Base-by-base conservation (phyloP, 2,113 vertebrate species). In the Electrona antarctica region DNA sequence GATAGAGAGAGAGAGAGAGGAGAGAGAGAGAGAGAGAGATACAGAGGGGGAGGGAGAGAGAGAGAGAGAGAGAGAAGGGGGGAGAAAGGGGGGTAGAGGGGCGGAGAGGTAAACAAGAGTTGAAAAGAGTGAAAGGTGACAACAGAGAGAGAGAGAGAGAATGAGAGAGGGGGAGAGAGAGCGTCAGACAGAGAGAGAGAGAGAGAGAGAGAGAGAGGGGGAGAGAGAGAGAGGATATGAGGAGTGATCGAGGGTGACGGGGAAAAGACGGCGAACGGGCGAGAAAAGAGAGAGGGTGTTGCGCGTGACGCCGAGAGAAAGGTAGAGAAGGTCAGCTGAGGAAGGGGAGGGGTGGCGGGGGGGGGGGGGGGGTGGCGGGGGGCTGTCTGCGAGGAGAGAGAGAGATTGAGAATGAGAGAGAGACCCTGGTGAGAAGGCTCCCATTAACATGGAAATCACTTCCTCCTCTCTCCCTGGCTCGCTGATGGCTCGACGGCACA, bases 401-500 rank as follows among this genome's bases (percentile, higher is more conserved):
- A 33, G 14, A 67, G 49, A 64, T 55, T 61, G 59, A 73, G 72
- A 15, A 14, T 13, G 51, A 61, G 45, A 69, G 69, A 66, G 59
- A 69, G 64, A 29, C 71, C 78, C 82, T 84, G 81, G 80, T 59
- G 78, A 77, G 83, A 88, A 85, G 78, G 71, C 81, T 90, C 86
- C 87, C 82, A 93, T 93, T 93, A 92, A 89, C 90, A 91, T 93
- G 90, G 89, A 93, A 93, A 92, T 93, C 84, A 85, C 85, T 90
- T 89, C 83, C 80, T 85, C 85, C 33, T n/a, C 80, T 79, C 90
- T 76, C 73, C 69, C 60, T 77, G 84, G 90, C 85, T 89, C 85
- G 78, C 84, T 87, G 90, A 92, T 90, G 89, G 86, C 79, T 88
- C 68, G 21, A 21, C 21, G 80, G 86, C 83, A 82, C 86, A 89